Conservation (phyloP, 2,113 vertebrate species). For the Casuarius casuarius region DNA sequence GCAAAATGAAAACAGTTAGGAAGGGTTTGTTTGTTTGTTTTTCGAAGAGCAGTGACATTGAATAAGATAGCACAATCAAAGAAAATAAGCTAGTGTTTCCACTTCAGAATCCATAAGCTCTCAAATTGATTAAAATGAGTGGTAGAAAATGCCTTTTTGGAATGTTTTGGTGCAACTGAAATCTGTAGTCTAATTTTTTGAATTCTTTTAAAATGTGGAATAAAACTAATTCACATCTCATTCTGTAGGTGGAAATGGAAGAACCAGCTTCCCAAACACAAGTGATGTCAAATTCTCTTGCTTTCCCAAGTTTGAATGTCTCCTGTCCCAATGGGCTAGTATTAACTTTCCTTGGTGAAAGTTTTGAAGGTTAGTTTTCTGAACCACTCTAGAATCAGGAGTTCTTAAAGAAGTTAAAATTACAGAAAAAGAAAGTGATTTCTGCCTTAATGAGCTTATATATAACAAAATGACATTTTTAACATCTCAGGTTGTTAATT, state of each 20-base stretch:
- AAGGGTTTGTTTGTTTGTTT: background rate
- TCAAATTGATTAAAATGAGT: background rate
- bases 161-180: background rate
- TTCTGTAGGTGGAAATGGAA: constrained; percentile 65
- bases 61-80: background rate
- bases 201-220: background rate
- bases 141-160: background rate
- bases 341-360: constrained; percentile 81
- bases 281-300: background rate
- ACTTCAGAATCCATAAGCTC: background rate
- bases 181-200: background rate
- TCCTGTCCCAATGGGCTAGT: constrained; percentile 89
- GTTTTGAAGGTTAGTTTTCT: constrained; percentile 72
- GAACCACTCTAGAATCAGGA: background rate
- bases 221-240: background rate
- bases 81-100: background rate
- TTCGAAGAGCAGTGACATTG: background rate
- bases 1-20: background rate
- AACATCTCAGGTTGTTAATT: background rate
- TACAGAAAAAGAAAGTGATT: background rate
- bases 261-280: constrained; percentile 12
- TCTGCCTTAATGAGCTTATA: background rate
- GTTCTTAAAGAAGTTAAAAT: background rate
- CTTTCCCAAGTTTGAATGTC: constrained; percentile 79
- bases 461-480: background rate